Percentiles rank a stretch among this genome's conserved stretches.
Evolutionary conservation across 2,888 invertebrate genomes (phyloP).

Genomic region (Brachyopa scutellaris): DNA sequence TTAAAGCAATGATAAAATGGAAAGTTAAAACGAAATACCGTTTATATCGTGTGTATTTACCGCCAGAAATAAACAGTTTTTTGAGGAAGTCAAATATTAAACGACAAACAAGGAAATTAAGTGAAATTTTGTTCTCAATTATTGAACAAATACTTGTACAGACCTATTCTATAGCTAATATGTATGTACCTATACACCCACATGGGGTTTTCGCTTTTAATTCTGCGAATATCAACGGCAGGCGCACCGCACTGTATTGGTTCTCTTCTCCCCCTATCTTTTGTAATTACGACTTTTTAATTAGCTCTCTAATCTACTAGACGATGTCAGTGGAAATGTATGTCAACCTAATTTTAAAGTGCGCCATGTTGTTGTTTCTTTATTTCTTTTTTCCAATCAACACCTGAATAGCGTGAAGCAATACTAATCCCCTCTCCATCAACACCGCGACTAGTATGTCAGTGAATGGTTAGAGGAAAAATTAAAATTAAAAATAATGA

Average conservation of each 20-base stretch:
- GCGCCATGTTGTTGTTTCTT: background rate
- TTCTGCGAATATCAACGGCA: background rate
- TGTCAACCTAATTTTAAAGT: slow-evolving; percentile 44
- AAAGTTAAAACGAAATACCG: slow-evolving; percentile 8
- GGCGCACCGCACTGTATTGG: background rate
- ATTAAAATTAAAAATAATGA: slow-evolving; percentile 40
- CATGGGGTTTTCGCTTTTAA: slow-evolving; percentile 19
- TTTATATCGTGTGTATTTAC: background rate
- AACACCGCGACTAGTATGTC: background rate
- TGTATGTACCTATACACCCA: slow-evolving; percentile 10
- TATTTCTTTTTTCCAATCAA: background rate
- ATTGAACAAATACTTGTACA: slow-evolving; percentile 23
- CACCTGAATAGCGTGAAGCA: slow-evolving; percentile 38
- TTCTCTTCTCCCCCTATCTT: slow-evolving; percentile 23
- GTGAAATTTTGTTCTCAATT: slow-evolving; percentile 49
- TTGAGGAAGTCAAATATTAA: slow-evolving; percentile 40
- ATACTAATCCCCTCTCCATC: background rate
- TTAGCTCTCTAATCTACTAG: slow-evolving; percentile 60
- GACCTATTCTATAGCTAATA: no score
- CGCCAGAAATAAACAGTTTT: background rate
- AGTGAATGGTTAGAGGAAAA: slow-evolving; percentile 7
- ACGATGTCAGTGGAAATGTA: slow-evolving; percentile 51
- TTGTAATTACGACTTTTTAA: slow-evolving; percentile 61
- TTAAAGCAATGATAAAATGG: slow-evolving; percentile 26
- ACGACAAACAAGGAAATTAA: slow-evolving; percentile 47